phyloP scores from a whole-genome alignment of 2,113 vertebrate genomes.

The Gymnobelideus leadbeateri region DNA sequence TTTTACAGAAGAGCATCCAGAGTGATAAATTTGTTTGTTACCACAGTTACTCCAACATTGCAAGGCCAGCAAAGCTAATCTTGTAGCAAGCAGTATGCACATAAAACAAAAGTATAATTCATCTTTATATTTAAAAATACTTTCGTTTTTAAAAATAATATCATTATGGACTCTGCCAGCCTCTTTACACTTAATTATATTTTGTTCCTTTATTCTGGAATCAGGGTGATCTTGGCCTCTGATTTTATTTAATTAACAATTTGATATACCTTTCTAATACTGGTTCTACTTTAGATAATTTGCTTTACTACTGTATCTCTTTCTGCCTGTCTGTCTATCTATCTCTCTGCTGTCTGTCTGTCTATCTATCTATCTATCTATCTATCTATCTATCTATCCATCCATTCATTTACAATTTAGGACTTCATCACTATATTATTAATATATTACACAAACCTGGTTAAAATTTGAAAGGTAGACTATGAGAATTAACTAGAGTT shows the following conservation, averaged over 20 bases:
- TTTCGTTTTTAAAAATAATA: not conserved
- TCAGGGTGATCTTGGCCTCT: not conserved
- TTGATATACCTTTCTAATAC: not conserved
- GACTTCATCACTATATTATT: not conserved
- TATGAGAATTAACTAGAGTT: too few relatives aligned
- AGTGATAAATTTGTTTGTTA: constrained; percentile 1
- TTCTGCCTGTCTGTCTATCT: too few relatives aligned
- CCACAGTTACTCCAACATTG: not conserved
- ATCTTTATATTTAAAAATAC: not conserved
- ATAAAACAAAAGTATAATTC: too few relatives aligned
- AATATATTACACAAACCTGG: not conserved
- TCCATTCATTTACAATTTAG: not conserved
- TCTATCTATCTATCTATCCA: too few relatives aligned
- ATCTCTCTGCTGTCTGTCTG: too few relatives aligned
- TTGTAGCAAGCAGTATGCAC: not conserved
- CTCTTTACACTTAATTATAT: not conserved
- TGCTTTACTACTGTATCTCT: not conserved
- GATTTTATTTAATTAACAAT: not conserved
- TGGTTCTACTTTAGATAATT: not conserved
- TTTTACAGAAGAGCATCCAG: not conserved
- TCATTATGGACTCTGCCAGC: not conserved
- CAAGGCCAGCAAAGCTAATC: not conserved
- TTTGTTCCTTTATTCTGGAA: not conserved
- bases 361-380: not conserved
- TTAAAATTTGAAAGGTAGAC: too few relatives aligned